phyloP scores from a whole-genome alignment of 1,140 invertebrate genomes.

The Pseudomyrmex concolor region DNA sequence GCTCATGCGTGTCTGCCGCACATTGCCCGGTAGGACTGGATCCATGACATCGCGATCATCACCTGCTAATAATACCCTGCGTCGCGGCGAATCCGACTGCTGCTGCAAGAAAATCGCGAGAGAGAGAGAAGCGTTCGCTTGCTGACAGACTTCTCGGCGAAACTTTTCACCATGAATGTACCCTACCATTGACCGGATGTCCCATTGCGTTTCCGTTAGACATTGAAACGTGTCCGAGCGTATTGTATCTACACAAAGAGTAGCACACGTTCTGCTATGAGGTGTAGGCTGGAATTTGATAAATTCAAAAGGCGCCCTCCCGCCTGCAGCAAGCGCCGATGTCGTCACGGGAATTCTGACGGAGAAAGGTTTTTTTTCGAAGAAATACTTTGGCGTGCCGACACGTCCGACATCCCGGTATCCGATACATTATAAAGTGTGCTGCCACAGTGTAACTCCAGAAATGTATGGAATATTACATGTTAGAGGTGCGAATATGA shows the following conservation, averaged over 20 bases:
- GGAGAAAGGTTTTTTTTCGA: not conserved
- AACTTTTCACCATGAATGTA: not conserved
- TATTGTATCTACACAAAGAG: not conserved
- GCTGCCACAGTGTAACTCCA: constrained; percentile 37
- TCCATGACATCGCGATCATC: constrained; percentile 61
- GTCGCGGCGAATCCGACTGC: not conserved
- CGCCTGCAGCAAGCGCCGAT: not conserved
- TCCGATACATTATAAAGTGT: constrained; percentile 69
- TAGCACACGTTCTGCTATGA: not conserved
- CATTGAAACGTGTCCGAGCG: not conserved
- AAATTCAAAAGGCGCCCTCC: not conserved
- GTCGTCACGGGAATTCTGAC: not conserved
- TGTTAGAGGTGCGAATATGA: constrained; percentile 3
- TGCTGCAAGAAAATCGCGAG: not conserved
- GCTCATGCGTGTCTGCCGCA: constrained; percentile 59
- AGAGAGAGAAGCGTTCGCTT: no score
- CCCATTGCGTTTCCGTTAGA: constrained; percentile 11
- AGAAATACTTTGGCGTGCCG: constrained; percentile 33
- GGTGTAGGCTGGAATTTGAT: constrained; percentile 17
- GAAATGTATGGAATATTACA: constrained; percentile 44
- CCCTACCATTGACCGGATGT: no score
- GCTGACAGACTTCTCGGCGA: not conserved
- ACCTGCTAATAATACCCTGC: constrained; percentile 61
- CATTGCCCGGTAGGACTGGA: constrained; percentile 63
- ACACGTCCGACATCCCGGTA: constrained; percentile 32